phyloP scores from a whole-genome alignment of 1,140 invertebrate genomes.

The Limonius californicus region DNA sequence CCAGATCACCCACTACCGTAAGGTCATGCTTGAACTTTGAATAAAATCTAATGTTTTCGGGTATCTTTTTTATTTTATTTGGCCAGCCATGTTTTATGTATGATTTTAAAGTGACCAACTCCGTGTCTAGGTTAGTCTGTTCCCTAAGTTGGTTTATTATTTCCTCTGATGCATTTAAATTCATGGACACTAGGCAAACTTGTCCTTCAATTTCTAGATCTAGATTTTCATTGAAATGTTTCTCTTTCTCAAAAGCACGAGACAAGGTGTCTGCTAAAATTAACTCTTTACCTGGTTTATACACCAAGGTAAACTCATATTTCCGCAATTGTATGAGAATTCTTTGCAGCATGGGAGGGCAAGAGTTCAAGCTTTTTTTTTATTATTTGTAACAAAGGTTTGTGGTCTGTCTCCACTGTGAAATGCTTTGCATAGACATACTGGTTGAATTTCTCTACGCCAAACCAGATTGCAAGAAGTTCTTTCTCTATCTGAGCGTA shows the following conservation, averaged over 20 bases:
- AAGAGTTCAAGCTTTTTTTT: conserved; percentile 26
- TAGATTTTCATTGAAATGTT: conserved; percentile 8
- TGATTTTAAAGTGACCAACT: background rate
- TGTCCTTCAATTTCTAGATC: conserved; percentile 18
- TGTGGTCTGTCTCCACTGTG: too few species aligned
- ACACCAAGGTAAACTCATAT: conserved; percentile 23
- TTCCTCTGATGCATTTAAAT: conserved; percentile 25
- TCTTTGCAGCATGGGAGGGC: conserved; percentile 26
- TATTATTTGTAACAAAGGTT: conserved; percentile 22
- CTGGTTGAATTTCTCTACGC: too few species aligned
- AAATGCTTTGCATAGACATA: too few species aligned
- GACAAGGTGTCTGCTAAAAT: conserved; percentile 36
- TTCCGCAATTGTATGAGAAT: conserved; percentile 25
- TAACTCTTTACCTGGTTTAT: conserved; percentile 33
- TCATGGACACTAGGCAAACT: conserved; percentile 15
- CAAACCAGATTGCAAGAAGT: conserved; percentile 34
- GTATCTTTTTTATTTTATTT: conserved; percentile 33
- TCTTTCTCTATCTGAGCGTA: conserved; percentile 49
- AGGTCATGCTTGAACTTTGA: too few species aligned
- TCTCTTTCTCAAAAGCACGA: conserved; percentile 19
- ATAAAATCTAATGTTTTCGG: conserved; percentile 20
- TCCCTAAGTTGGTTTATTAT: conserved; percentile 11
- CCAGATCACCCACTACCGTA: too few species aligned
- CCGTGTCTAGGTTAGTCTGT: background rate
- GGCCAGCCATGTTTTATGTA: conserved; percentile 45